Percentiles rank a stretch among this genome's conserved stretches.
Evolutionary conservation across 1,140 invertebrate species (phyloP).

Genomic region (Archegozetes longisetosus): DNA sequence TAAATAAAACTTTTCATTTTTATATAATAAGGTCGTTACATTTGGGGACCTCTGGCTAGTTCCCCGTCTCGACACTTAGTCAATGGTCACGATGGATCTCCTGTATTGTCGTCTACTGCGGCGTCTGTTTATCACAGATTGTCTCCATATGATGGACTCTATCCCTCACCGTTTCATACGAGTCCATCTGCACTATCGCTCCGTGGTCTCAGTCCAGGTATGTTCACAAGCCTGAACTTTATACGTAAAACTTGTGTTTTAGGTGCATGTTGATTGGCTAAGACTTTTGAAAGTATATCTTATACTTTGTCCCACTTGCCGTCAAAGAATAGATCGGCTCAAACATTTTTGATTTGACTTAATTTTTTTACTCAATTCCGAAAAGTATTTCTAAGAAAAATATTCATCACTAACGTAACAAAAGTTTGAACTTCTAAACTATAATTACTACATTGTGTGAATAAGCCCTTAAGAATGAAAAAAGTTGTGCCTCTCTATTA

Average conservation of each 20-base stretch:
- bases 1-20: too few relatives aligned
- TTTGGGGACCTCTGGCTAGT: background rate
- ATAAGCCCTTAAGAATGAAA: too few relatives aligned
- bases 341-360: background rate
- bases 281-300: too few relatives aligned
- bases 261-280: too few relatives aligned
- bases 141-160: conserved; percentile 5
- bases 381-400: too few relatives aligned
- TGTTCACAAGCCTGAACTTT: background rate
- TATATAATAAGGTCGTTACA: too few relatives aligned
- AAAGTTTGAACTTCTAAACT: too few relatives aligned
- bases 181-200: conserved; percentile 8
- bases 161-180: conserved; percentile 10
- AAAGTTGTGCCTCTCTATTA: background rate
- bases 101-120: background rate
- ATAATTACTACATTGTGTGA: too few relatives aligned
- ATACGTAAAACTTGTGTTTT: too few relatives aligned
- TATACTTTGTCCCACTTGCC: too few relatives aligned
- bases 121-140: conserved; percentile 1
- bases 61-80: background rate
- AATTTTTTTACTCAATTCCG: too few relatives aligned
- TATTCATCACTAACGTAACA: too few relatives aligned
- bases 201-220: conserved; percentile 12
- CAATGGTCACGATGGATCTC: background rate
- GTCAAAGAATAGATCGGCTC: background rate